Base-by-base conservation (phyloP, 2,797 vertebrate species). In the Lacerta viridis region DNA sequence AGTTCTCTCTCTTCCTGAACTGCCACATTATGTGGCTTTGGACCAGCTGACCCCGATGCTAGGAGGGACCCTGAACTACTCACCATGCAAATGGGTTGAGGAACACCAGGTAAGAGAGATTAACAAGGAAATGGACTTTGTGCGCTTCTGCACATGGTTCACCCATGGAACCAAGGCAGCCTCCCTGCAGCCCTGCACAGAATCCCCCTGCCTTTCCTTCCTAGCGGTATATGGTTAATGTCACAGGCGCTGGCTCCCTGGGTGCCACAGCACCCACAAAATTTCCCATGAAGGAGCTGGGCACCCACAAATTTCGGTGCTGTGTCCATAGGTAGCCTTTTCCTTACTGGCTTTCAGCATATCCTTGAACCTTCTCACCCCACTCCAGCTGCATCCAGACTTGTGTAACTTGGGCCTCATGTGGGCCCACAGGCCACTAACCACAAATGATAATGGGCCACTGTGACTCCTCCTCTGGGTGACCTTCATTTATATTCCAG, bases 11-110 rank as follows among this genome's bases (percentile, higher is more conserved):
- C 71, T 82, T 8, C 55, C 90, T 33, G 95, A 96, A 64, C 90
- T 96, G 83, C 92, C 90, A 84, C 93, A 88, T 90, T 91, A 94
- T 39, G 92, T 85, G 87, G 91, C 91, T 80, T 86, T 91, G 43
- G 94, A 95, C 78, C 95, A 95, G 72, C 88, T 95, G 18, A 95
- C 78, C 0, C 91, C 91, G 82, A 68, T 88, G 71, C 71, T 96
- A 50, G 94, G 94, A 50, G 95, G 94, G 69, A 92, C 90, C 76
- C 90, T 90, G 80, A 85, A 90, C 41, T 74, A 85, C 39, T 94
- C 92, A 23, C 93, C 94, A 39, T 46, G 50, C 64, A 90, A 92
- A 87, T 96, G 95, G 95, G 94, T 92, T 86, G 94, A 94, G 80
- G 90, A 90, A 75, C 94, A 95, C 83, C 94, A 95, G 95, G 94